Conservation (phyloP, 2,797 vertebrate species). For the Sebastes hubbsi region DNA sequence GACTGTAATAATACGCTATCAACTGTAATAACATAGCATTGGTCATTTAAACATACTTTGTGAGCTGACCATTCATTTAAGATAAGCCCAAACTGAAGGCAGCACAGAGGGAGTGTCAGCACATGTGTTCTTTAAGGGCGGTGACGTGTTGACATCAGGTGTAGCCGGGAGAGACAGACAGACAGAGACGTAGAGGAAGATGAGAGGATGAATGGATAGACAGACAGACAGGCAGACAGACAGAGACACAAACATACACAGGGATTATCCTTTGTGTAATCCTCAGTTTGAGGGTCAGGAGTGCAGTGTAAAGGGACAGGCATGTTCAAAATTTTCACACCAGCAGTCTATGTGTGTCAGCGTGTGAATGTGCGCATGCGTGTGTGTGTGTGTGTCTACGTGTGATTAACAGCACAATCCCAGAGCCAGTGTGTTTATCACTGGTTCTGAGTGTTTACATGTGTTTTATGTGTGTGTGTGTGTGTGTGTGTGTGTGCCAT, state of each 20-base stretch:
- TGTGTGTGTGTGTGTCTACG: neutral
- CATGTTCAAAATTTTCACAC: conserved; percentile 70
- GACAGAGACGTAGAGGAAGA: neutral
- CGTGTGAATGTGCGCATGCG: neutral
- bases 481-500: conserved; percentile 6
- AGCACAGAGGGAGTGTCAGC: neutral
- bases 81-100: conserved; percentile 2
- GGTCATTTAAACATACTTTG: conserved; percentile 27
- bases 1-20: conserved; percentile 44
- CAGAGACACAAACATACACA: conserved; percentile 48
- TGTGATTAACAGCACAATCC: neutral
- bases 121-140: neutral
- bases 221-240: neutral
- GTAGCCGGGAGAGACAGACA: neutral
- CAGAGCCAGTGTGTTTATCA: neutral
- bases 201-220: neutral
- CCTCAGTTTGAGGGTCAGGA: conserved; percentile 70
- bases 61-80: conserved; percentile 36
- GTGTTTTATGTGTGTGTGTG: neutral
- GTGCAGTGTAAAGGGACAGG: conserved; percentile 54
- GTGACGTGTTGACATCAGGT: conserved; percentile 11
- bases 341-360: neutral
- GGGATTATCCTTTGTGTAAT: conserved; percentile 79
- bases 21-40: conserved; percentile 41
- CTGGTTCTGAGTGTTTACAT: neutral